These are phyloP conservation scores for Phataginus tetradactyla DNA, from an alignment of 2,797 vertebrate species.

Conservation along the genomic window DNA sequence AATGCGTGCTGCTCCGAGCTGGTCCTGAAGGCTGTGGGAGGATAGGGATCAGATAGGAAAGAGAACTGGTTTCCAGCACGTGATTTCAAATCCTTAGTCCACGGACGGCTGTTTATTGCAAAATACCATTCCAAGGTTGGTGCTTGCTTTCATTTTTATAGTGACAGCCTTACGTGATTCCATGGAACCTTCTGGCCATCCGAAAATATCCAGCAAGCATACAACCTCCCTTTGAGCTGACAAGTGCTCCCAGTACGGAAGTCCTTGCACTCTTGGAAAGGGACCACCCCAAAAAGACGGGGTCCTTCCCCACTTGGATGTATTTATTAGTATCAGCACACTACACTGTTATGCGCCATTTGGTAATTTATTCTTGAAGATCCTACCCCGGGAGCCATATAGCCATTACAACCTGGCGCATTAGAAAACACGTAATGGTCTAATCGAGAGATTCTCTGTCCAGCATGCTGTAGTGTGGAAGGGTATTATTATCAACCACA, in stretches of 20 bases:
- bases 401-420: constrained; percentile 53
- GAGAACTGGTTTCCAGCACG: not conserved
- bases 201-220: not conserved
- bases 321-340: constrained; percentile 12
- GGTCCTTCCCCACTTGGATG: not conserved
- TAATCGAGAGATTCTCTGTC: constrained; percentile 7
- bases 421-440: not conserved
- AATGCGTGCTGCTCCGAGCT: not conserved
- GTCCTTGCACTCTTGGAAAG: not conserved
- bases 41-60: not conserved
- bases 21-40: not conserved
- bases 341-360: not conserved
- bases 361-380: not conserved
- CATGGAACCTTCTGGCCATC: not conserved
- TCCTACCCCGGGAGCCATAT: not conserved
- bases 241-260: not conserved
- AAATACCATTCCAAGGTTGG: not conserved
- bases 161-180: not conserved
- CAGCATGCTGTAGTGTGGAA: not conserved
- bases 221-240: not conserved
- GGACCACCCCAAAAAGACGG: not conserved
- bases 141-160: not conserved
- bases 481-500: not conserved
- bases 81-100: constrained; percentile 51
- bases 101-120: not conserved